These are phyloP conservation scores for Tenthredo distinguenda DNA, from an alignment of 2,888 invertebrate species.

Conservation along the genomic window DNA sequence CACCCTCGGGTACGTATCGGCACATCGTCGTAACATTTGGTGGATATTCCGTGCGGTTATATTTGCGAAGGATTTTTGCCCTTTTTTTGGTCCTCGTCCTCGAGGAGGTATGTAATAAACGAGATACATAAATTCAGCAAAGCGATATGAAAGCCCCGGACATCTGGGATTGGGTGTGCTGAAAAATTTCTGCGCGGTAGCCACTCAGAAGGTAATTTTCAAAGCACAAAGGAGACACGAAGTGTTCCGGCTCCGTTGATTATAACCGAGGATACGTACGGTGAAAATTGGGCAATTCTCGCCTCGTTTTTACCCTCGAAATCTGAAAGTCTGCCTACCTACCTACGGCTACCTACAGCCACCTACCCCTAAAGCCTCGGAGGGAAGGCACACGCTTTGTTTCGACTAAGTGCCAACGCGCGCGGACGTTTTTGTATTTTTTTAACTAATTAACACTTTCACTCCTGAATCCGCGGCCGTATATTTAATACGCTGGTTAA, in stretches of 20 bases:
- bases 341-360: neutral
- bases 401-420: slow-evolving; percentile 17
- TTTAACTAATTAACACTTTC: slow-evolving; percentile 12
- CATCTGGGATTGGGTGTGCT: slow-evolving; percentile 18
- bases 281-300: slow-evolving; percentile 12
- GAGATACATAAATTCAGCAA: slow-evolving; percentile 1
- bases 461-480: neutral
- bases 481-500: slow-evolving; percentile 8
- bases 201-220: neutral
- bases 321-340: neutral
- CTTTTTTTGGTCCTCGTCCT: neutral
- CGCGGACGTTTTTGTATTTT: slow-evolving; percentile 8
- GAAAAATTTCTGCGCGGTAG: neutral
- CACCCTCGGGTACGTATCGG: too few species aligned
- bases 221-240: slow-evolving; percentile 17
- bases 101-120: neutral
- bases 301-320: neutral
- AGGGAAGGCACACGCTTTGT: neutral
- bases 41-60: neutral
- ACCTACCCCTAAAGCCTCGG: neutral
- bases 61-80: neutral
- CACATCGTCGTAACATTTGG: too few species aligned
- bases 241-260: slow-evolving; percentile 26
- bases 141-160: slow-evolving; percentile 28
- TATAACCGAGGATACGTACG: neutral